Conservation (phyloP, 2,888 invertebrate species). For the Erebia ligea region DNA sequence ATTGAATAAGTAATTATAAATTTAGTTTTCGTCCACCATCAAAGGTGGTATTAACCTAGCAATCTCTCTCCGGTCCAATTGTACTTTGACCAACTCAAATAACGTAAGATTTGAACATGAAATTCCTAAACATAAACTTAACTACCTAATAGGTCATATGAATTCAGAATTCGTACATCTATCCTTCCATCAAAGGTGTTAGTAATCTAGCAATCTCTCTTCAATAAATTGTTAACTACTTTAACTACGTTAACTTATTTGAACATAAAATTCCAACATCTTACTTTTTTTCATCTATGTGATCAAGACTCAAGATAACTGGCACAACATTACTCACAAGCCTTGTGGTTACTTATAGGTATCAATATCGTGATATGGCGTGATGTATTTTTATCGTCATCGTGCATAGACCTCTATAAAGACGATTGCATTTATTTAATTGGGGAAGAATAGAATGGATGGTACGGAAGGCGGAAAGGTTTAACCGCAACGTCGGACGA, state of each 20-base stretch:
- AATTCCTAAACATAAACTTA: no score
- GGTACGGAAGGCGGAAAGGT: constrained; percentile 33
- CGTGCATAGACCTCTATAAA: background rate
- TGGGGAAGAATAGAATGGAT: constrained; percentile 18
- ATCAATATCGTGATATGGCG: background rate
- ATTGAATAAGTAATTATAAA: background rate
- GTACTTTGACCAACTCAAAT: no score
- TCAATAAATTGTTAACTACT: background rate
- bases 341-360: background rate
- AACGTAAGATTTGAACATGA: no score
- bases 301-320: no score
- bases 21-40: background rate
- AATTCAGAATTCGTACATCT: background rate
- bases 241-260: no score
- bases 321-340: background rate
- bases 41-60: no score
- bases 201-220: background rate
- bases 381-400: background rate
- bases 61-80: no score
- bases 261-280: background rate
- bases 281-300: background rate
- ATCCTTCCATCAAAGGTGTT: background rate
- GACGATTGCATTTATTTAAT: constrained; percentile 17
- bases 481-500: constrained; percentile 54
- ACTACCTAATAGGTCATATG: no score